Conservation (phyloP, 92 coral and sea anemone species). For the Zoanthus sociatus region DNA sequence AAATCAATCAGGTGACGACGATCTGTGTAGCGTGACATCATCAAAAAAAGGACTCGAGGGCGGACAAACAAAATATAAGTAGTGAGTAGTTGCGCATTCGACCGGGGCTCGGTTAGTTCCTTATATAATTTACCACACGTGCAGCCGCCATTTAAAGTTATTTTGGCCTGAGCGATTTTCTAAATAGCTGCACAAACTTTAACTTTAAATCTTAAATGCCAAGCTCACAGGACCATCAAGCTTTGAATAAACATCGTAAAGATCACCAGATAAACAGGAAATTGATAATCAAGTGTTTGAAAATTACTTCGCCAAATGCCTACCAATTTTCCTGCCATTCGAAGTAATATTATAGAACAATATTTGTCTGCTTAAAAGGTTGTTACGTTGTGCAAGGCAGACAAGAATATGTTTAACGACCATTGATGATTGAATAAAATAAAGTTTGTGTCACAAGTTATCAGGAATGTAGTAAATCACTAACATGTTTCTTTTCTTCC, state of each 20-base stretch:
- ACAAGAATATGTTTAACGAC: not conserved
- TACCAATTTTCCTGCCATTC: not conserved
- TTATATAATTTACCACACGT: not conserved
- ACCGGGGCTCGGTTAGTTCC: not conserved
- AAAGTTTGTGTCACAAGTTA: not conserved
- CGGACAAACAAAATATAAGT: conserved; percentile 10
- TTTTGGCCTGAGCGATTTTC: not conserved
- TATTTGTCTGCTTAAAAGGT: not conserved
- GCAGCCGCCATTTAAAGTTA: not conserved
- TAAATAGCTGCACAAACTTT: conserved; percentile 10
- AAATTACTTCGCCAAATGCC: conserved; percentile 63
- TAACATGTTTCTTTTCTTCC: no score
- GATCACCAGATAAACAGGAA: conserved; percentile 88
- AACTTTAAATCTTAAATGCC: conserved; percentile 14
- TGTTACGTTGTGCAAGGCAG: not conserved
- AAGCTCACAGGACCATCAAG: conserved; percentile 41
- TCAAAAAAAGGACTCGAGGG: conserved; percentile 57
- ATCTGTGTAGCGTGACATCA: conserved; percentile 63
- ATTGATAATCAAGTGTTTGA: conserved; percentile 81
- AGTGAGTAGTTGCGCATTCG: not conserved
- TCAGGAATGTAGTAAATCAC: not conserved
- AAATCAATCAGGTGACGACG: conserved; percentile 54
- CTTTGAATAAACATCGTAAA: conserved; percentile 74
- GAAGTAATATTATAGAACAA: conserved; percentile 10
- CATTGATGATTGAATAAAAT: not conserved